A percentile compares a stretch with the other conserved stretches of the same genome.
phyloP scores from a whole-genome alignment of 2,113 vertebrate species.

The Sorex fumeus region DNA sequence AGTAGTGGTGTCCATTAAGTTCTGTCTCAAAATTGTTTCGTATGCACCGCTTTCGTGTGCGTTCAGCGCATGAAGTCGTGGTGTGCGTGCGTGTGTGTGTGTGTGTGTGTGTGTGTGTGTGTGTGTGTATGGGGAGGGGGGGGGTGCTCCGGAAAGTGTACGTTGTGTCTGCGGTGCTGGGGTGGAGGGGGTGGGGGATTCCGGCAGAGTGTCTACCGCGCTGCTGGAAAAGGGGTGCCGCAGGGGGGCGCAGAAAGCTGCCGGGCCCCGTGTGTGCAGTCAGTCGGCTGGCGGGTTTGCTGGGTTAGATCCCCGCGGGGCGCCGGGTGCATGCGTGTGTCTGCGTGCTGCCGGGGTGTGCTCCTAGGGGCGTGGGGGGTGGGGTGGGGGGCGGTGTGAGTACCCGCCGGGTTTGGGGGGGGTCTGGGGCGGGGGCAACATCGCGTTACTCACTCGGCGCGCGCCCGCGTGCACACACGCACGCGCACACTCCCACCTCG shows the following conservation, averaged over 20 bases:
- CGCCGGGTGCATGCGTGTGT: neutral
- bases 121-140: neutral
- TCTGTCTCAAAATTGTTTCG: slow-evolving; percentile 52
- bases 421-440: too few relatives aligned
- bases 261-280: neutral
- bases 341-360: neutral
- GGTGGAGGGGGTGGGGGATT: neutral
- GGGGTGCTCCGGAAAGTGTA: slow-evolving; percentile 64
- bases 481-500: slow-evolving; percentile 60
- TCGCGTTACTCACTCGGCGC: slow-evolving; percentile 38
- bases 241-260: neutral
- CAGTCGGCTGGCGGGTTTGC: neutral
- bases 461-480: slow-evolving; percentile 32
- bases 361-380: neutral
- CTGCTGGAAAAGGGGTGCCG: neutral
- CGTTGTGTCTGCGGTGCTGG: slow-evolving; percentile 51
- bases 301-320: neutral
- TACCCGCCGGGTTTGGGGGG: slow-evolving; percentile 31
- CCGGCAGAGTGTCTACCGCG: neutral
- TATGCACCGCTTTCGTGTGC: neutral
- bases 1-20: slow-evolving; percentile 58
- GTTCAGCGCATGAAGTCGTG: slow-evolving; percentile 46
- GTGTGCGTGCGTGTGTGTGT: neutral
- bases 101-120: neutral
- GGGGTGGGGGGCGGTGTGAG: neutral